A percentile compares a stretch with the other conserved stretches of the same genome.
phyloP scores from a whole-genome alignment of 2,797 vertebrate species.

The Neosilurus mollespiculum region DNA sequence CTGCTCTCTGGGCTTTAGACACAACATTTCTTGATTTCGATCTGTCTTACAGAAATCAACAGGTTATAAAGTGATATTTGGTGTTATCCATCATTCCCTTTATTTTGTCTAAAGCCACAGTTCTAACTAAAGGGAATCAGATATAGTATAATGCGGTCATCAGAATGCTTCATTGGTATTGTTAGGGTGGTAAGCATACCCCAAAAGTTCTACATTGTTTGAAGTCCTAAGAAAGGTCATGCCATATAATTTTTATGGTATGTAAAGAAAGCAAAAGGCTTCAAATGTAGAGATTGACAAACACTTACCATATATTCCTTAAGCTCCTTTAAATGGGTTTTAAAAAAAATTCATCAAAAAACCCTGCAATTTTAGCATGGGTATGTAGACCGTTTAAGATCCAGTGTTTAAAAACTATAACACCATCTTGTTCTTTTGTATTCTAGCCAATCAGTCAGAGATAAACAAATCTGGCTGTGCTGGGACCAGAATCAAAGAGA shows the following conservation, averaged over 20 bases:
- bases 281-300: background rate
- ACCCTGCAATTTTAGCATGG: background rate
- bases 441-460: slow-evolving; percentile 57
- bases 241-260: background rate
- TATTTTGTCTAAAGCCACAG: background rate
- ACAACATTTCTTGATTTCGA: no score
- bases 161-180: background rate
- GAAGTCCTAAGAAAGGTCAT: background rate
- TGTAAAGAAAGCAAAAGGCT: background rate
- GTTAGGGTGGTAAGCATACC: background rate
- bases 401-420: background rate
- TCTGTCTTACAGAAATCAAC: background rate
- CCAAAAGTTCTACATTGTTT: background rate
- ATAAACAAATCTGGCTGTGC: slow-evolving; percentile 6
- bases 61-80: background rate
- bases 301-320: background rate
- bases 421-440: slow-evolving; percentile 18
- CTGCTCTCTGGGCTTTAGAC: no score
- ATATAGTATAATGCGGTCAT: background rate
- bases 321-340: background rate
- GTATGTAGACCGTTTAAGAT: background rate
- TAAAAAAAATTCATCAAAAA: background rate
- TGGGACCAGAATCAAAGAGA: slow-evolving; percentile 43
- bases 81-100: background rate
- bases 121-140: background rate